Percentiles rank a stretch among this genome's conserved stretches.
These are phyloP conservation scores for Drosophila varians DNA, from an alignment of 1,140 invertebrate species.

Conservation along the genomic window DNA sequence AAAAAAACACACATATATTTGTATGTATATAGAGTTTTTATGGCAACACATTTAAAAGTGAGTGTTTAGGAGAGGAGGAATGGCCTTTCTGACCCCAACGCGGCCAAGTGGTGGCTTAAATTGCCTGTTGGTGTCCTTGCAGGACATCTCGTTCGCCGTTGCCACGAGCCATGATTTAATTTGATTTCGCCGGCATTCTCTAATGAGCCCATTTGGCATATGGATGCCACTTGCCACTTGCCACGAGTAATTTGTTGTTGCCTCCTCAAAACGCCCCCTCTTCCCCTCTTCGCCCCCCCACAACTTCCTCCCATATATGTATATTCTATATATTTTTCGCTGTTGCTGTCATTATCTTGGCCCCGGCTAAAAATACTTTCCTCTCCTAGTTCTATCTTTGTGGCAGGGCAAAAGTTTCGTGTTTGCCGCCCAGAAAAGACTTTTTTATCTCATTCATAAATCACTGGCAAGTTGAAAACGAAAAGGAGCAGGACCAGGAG, in stretches of 20 bases:
- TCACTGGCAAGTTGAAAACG: conserved; percentile 54
- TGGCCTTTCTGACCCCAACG: background rate
- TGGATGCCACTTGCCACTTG: conserved; percentile 40
- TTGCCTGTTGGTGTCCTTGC: background rate
- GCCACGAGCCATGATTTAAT: conserved; percentile 48
- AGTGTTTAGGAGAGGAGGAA: background rate
- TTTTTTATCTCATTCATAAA: conserved; percentile 71
- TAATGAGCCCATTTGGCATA: conserved; percentile 72
- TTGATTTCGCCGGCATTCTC: conserved; percentile 44
- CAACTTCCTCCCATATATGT: background rate
- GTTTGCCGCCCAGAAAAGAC: conserved; percentile 39
- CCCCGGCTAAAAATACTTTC: conserved; percentile 56
- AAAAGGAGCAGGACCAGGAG: background rate
- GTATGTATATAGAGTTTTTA: background rate
- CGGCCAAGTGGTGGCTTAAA: background rate
- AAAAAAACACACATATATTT: too few relatives aligned
- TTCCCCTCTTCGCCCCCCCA: too few relatives aligned
- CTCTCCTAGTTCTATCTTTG: conserved; percentile 7
- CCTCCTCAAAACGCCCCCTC: background rate
- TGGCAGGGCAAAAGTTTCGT: conserved; percentile 46
- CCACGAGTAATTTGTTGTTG: conserved; percentile 55
- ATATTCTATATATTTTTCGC: background rate
- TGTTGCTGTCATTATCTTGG: conserved; percentile 17
- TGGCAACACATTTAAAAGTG: background rate
- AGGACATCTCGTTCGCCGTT: conserved; percentile 8